These are phyloP conservation scores for Magallana angulata DNA, from an alignment of 1,140 invertebrate species.

Conservation along the genomic window DNA sequence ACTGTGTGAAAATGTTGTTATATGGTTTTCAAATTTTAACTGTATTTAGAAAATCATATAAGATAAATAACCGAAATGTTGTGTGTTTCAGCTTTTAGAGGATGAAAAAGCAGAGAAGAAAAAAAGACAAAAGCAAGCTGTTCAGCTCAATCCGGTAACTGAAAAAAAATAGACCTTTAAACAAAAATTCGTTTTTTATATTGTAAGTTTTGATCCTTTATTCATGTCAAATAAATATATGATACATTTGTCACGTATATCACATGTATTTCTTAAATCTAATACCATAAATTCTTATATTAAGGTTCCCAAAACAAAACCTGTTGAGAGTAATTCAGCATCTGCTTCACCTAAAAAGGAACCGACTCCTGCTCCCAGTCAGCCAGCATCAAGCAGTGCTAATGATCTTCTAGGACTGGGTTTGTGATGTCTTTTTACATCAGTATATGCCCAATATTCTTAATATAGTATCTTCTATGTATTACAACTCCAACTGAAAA, in stretches of 20 bases:
- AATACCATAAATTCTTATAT: neutral
- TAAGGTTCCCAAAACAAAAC: conserved; percentile 16
- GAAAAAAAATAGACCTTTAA: neutral
- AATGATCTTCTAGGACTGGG: conserved; percentile 85
- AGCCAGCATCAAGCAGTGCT: conserved; percentile 52
- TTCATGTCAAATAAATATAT: too few species aligned
- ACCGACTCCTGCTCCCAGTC: neutral
- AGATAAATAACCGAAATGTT: neutral
- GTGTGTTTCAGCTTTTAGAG: conserved; percentile 61
- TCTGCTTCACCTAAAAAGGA: conserved; percentile 42
- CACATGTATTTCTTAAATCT: too few species aligned
- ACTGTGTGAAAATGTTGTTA: too few species aligned
- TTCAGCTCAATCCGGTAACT: conserved; percentile 54
- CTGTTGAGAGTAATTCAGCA: neutral
- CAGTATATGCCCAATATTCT: too few species aligned
- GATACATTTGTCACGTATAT: too few species aligned
- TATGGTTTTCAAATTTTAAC: too few species aligned
- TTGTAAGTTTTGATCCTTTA: too few species aligned
- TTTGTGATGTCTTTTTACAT: conserved; percentile 63
- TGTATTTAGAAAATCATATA: too few species aligned
- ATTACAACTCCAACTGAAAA: too few species aligned
- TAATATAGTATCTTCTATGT: too few species aligned
- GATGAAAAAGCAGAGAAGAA: conserved; percentile 76
- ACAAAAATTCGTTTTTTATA: too few species aligned
- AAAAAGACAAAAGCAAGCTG: conserved; percentile 66